Conservation (phyloP, 2,888 invertebrate species). For the Eupithecia tripunctaria region DNA sequence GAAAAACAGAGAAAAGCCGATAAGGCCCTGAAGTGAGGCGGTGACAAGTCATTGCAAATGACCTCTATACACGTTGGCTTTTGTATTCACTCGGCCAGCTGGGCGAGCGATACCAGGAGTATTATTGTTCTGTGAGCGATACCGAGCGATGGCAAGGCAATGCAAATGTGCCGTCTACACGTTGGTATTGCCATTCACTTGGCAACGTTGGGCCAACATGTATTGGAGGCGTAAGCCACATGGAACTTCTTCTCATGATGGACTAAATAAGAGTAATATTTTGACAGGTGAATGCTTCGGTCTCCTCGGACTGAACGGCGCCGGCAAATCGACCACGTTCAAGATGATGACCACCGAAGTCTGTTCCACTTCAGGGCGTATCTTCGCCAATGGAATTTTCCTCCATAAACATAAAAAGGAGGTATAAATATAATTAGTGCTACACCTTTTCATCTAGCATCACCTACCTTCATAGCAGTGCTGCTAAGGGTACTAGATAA, state of each 20-base stretch:
- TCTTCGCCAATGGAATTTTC: constrained; percentile 72
- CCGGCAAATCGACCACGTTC: constrained; percentile 94
- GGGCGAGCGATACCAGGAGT: too few species aligned
- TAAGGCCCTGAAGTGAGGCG: too few species aligned
- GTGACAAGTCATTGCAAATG: too few species aligned
- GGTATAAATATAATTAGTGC: constrained; percentile 23
- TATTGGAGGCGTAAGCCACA: too few species aligned
- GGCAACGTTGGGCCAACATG: too few species aligned
- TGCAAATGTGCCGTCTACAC: too few species aligned
- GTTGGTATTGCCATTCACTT: too few species aligned
- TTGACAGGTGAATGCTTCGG: constrained; percentile 90
- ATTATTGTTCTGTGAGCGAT: too few species aligned
- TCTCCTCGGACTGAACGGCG: constrained; percentile 93
- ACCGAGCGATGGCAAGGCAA: too few species aligned
- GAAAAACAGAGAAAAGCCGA: too few species aligned
- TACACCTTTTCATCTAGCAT: background rate
- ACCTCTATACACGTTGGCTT: too few species aligned
- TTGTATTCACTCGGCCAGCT: too few species aligned
- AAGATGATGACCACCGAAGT: constrained; percentile 91
- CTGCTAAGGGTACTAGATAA: background rate
- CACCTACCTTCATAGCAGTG: background rate
- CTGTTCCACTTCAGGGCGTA: constrained; percentile 72
- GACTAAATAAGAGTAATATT: background rate
- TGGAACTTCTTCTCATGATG: background rate
- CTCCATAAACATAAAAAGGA: constrained; percentile 37